A percentile compares a stretch with the other conserved stretches of the same genome.
Conservation (phyloP, 2,113 vertebrate genomes). For the Cebus imitator region DNA sequence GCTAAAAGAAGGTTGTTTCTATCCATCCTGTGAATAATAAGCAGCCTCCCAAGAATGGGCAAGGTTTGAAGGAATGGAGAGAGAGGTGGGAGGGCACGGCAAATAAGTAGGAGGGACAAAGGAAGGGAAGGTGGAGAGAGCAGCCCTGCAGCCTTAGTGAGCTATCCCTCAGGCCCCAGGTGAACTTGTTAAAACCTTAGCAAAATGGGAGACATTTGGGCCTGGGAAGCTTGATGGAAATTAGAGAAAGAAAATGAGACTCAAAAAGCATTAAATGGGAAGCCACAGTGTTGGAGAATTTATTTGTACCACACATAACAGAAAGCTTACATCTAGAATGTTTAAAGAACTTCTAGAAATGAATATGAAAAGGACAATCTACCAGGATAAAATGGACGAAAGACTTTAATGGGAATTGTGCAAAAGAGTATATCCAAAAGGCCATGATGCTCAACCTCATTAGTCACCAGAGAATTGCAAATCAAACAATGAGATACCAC, state of each 20-base stretch:
- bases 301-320: neutral
- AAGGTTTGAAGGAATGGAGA: neutral
- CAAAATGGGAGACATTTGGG: neutral
- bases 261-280: neutral
- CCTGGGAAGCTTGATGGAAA: neutral
- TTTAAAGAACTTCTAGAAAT: slow-evolving; percentile 17
- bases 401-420: slow-evolving; percentile 31
- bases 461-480: slow-evolving; percentile 57
- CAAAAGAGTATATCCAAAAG: slow-evolving; percentile 26
- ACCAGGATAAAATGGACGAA: neutral
- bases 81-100: neutral
- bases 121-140: neutral
- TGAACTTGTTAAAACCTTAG: slow-evolving; percentile 12
- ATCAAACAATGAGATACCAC: slow-evolving; percentile 39
- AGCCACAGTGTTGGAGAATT: neutral
- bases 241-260: slow-evolving; percentile 22
- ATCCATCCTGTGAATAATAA: neutral
- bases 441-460: slow-evolving; percentile 39
- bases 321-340: neutral
- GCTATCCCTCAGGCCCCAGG: neutral
- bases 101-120: neutral
- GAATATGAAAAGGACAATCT: neutral
- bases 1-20: slow-evolving; percentile 18
- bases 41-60: neutral
- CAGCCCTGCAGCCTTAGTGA: neutral